phyloP scores from a whole-genome alignment of 2,797 vertebrate genomes.

The Dermochelys coriacea region DNA sequence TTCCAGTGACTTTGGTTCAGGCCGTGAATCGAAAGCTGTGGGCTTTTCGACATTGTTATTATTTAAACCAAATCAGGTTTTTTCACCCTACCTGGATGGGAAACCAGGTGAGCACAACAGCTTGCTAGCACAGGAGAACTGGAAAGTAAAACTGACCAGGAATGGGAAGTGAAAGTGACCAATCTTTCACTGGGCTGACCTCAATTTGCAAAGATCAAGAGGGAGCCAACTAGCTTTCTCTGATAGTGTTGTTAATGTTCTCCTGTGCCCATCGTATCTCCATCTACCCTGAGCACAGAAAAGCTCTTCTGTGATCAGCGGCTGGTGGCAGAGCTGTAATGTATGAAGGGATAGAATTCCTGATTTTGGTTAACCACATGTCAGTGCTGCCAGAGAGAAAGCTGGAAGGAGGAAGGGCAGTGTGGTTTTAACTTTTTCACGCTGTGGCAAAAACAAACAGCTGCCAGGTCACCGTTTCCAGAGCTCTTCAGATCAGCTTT shows the following conservation, averaged over 20 bases:
- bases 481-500: not conserved
- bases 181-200: not conserved
- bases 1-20: not conserved
- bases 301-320: not conserved
- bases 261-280: not conserved
- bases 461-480: not conserved
- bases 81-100: not conserved
- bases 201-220: not conserved
- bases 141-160: not conserved
- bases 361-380: not conserved
- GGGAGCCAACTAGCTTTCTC: not conserved
- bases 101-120: not conserved
- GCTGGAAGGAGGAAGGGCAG: not conserved
- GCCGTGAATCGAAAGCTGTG: not conserved
- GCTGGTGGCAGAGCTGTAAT: not conserved
- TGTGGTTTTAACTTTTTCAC: not conserved
- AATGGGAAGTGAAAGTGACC: not conserved
- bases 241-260: not conserved
- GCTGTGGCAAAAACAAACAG: not conserved
- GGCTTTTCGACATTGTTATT: not conserved
- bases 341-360: not conserved
- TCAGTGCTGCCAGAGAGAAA: not conserved
- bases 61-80: not conserved
- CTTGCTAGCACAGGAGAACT: not conserved
- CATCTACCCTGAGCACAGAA: not conserved